Conservation (phyloP, 2,888 invertebrate genomes). For the Pardosa pseudoannulata region DNA sequence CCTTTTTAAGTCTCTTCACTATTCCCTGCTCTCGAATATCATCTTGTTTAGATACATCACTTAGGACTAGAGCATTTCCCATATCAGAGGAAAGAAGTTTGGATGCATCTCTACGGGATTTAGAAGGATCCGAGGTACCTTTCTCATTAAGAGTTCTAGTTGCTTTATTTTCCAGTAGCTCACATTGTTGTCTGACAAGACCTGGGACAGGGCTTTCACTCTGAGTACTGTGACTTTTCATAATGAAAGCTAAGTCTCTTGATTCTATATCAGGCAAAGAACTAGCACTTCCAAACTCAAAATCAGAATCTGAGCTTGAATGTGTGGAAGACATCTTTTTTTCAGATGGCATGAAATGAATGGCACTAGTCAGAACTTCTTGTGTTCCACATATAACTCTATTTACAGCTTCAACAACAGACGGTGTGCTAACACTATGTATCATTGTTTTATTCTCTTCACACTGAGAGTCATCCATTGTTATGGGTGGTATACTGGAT, state of each 20-base stretch:
- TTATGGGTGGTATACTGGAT: slow-evolving; percentile 12
- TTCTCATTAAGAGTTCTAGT: slow-evolving; percentile 34
- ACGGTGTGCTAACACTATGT: slow-evolving; percentile 70
- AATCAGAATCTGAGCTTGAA: slow-evolving; percentile 56
- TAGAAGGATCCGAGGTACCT: slow-evolving; percentile 47
- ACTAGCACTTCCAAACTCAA: slow-evolving; percentile 60
- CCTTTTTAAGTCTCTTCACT: slow-evolving; percentile 90
- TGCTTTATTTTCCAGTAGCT: slow-evolving; percentile 70
- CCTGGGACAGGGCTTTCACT: slow-evolving; percentile 70
- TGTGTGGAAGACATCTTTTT: slow-evolving; percentile 29
- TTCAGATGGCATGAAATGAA: slow-evolving; percentile 68
- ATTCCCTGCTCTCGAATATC: slow-evolving; percentile 81
- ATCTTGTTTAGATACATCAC: slow-evolving; percentile 47
- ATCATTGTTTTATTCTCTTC: slow-evolving; percentile 19
- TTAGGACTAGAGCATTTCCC: slow-evolving; percentile 60
- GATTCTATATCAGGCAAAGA: slow-evolving; percentile 51
- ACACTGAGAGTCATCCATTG: background rate
- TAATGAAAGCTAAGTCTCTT: slow-evolving; percentile 32
- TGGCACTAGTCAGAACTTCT: slow-evolving; percentile 72
- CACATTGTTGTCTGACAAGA: slow-evolving; percentile 72
- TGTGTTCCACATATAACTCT: slow-evolving; percentile 72
- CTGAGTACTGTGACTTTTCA: slow-evolving; percentile 26
- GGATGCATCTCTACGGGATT: slow-evolving; percentile 69
- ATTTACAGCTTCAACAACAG: slow-evolving; percentile 73
- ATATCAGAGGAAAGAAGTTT: slow-evolving; percentile 67